Conservation (phyloP, 2,113 vertebrate species). For the Pedionomus torquatus region DNA sequence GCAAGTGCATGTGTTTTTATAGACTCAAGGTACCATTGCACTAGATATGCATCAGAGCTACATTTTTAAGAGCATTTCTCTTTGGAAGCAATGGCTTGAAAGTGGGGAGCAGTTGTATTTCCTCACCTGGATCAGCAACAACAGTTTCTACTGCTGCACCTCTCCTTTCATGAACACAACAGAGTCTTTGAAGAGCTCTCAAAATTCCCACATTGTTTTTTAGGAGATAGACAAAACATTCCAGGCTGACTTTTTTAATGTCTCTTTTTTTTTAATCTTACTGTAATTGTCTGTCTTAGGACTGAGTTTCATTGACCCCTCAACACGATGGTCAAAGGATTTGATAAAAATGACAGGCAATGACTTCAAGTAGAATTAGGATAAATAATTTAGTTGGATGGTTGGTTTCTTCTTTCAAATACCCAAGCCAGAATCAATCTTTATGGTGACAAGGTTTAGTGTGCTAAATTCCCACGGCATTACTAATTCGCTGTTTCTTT, state of each 20-base stretch:
- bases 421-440: neutral
- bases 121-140: neutral
- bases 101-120: neutral
- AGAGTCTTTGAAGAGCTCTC: neutral
- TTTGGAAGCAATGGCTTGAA: neutral
- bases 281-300: neutral
- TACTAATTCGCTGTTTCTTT: neutral
- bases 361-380: neutral
- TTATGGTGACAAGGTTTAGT: neutral
- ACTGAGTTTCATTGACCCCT: neutral
- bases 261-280: no score
- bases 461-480: conserved; percentile 28
- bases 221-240: neutral
- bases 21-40: neutral
- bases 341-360: neutral
- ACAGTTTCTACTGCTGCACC: neutral
- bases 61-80: neutral
- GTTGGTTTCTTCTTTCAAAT: neutral
- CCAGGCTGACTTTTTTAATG: neutral
- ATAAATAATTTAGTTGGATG: neutral
- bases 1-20: neutral
- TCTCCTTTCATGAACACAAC: neutral
- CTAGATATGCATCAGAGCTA: neutral
- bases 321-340: neutral
- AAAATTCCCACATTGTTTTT: neutral